Evolutionary conservation across 2,797 vertebrate genomes (phyloP).

Genomic region (Phataginus tetradactyla): DNA sequence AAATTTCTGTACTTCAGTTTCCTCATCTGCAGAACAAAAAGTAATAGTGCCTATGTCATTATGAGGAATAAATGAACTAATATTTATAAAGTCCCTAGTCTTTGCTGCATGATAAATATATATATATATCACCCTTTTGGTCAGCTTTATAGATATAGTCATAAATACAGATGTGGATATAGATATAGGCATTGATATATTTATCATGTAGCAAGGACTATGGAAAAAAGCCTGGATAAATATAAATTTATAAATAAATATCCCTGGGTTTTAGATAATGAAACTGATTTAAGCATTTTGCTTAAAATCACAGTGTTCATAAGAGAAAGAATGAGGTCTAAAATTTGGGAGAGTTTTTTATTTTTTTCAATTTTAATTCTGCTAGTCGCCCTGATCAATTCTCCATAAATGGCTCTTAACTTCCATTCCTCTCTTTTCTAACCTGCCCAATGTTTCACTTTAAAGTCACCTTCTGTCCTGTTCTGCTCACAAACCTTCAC

Average conservation of each 20-base stretch:
- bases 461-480: neutral
- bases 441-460: neutral
- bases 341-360: neutral
- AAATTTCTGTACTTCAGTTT: neutral
- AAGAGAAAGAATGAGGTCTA: neutral
- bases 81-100: neutral
- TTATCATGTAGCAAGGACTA: neutral
- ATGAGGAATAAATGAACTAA: neutral
- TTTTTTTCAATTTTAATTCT: neutral
- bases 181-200: too few species aligned
- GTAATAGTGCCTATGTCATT: neutral
- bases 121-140: neutral
- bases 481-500: neutral
- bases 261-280: neutral
- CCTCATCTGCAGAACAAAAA: neutral
- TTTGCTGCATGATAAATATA: neutral
- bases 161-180: too few species aligned
- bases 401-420: neutral
- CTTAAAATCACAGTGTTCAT: neutral
- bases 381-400: neutral
- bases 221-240: neutral
- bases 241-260: neutral
- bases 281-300: neutral
- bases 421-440: neutral
- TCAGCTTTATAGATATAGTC: too few species aligned